A percentile compares a stretch with the other conserved stretches of the same genome.
Evolutionary conservation across 2,888 invertebrate genomes (phyloP).

Genomic region (Neoaliturus tenellus): DNA sequence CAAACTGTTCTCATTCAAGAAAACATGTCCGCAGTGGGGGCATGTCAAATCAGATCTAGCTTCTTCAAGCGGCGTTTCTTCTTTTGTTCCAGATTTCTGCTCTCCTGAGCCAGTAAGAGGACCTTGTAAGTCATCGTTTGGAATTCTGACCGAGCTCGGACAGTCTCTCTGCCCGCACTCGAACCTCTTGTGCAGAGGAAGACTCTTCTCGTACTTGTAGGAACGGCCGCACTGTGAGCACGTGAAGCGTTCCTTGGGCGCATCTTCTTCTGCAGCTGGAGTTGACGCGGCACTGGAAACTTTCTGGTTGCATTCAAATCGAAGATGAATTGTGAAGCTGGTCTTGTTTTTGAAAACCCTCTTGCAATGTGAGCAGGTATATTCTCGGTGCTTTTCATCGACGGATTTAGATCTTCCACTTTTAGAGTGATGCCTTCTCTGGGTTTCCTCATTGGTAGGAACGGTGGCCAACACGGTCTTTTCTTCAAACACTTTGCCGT

Average conservation of each 20-base stretch:
- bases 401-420: slow-evolving; percentile 4
- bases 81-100: background rate
- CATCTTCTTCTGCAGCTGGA: background rate
- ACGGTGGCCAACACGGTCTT: background rate
- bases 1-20: slow-evolving; percentile 64
- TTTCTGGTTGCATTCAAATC: slow-evolving; percentile 70
- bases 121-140: background rate
- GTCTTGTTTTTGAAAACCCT: slow-evolving; percentile 59
- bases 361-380: slow-evolving; percentile 62
- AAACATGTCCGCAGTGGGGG: slow-evolving; percentile 64
- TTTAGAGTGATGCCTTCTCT: background rate
- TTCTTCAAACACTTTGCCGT: background rate
- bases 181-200: slow-evolving; percentile 66
- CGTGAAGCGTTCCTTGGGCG: background rate
- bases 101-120: background rate
- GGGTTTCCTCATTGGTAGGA: background rate
- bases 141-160: slow-evolving; percentile 38
- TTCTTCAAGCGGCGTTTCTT: background rate
- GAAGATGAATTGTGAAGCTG: slow-evolving; percentile 59
- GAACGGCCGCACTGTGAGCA: slow-evolving; percentile 8
- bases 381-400: slow-evolving; percentile 59
- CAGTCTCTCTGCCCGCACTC: slow-evolving; percentile 64
- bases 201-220: slow-evolving; percentile 61
- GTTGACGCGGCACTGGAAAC: slow-evolving; percentile 69
- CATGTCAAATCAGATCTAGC: slow-evolving; percentile 66